Conservation (phyloP, 1,140 invertebrate genomes). For the Drosophila punjabiensis region DNA sequence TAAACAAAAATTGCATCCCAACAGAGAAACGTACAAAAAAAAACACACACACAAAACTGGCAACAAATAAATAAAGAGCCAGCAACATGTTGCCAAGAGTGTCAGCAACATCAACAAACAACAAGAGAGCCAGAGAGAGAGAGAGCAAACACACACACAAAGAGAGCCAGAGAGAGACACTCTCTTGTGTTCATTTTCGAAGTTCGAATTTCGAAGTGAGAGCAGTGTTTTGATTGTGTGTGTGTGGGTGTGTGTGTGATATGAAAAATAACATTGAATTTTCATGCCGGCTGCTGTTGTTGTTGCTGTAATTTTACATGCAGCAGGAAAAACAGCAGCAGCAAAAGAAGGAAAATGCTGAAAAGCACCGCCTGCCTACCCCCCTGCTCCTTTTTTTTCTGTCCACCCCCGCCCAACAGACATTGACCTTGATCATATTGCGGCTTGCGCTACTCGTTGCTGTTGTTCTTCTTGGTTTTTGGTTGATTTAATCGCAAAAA, state of each 20-base stretch:
- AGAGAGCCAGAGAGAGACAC: background rate
- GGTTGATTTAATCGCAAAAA: slow-evolving; percentile 22
- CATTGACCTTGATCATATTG: slow-evolving; percentile 79
- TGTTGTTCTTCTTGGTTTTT: slow-evolving; percentile 21
- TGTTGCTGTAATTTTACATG: slow-evolving; percentile 69
- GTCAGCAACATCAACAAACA: slow-evolving; percentile 28
- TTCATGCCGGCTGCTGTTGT: slow-evolving; percentile 51
- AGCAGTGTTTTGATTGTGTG: slow-evolving; percentile 1
- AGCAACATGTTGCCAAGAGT: slow-evolving; percentile 50
- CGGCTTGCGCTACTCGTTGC: slow-evolving; percentile 32
- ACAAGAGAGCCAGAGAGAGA: background rate
- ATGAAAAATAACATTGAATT: slow-evolving; percentile 59
- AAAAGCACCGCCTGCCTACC: slow-evolving; percentile 33
- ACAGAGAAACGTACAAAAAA: slow-evolving; percentile 5
- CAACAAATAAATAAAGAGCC: slow-evolving; percentile 41
- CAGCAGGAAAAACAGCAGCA: slow-evolving; percentile 62
- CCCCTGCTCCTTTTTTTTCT: background rate
- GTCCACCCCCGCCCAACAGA: slow-evolving; percentile 56
- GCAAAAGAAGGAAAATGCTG: slow-evolving; percentile 63
- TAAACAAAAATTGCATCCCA: slow-evolving; percentile 56
- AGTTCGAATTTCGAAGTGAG: slow-evolving; percentile 57
- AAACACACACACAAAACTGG: slow-evolving; percentile 1
- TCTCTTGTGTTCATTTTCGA: slow-evolving; percentile 63
- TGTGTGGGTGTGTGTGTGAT: slow-evolving; percentile 12
- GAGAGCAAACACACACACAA: too few relatives aligned